These are phyloP conservation scores for Anableps anableps DNA, from an alignment of 2,797 vertebrate species.

Conservation along the genomic window DNA sequence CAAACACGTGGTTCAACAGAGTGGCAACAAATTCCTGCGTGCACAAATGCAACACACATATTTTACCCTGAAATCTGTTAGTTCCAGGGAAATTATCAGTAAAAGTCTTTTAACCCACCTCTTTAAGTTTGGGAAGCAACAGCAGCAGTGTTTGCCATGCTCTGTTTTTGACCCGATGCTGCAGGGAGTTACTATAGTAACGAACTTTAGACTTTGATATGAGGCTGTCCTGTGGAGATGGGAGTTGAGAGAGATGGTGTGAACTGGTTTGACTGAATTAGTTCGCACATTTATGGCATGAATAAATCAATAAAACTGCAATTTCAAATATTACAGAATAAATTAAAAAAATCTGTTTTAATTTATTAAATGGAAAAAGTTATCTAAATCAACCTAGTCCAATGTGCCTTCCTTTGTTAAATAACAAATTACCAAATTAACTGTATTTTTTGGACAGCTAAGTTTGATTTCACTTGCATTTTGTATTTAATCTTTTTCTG, in stretches of 20 bases:
- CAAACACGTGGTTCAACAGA: conserved; percentile 83
- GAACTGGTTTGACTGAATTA: conserved; percentile 1
- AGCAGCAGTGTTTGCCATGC: conserved; percentile 92
- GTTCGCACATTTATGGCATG: background rate
- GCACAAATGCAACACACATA: background rate
- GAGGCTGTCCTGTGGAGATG: conserved; percentile 82
- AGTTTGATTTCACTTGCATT: background rate
- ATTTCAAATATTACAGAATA: background rate
- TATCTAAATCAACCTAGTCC: background rate
- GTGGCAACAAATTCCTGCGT: conserved; percentile 85
- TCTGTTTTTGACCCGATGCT: conserved; percentile 92
- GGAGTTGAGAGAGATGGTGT: background rate
- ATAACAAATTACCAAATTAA: background rate
- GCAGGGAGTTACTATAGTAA: conserved; percentile 92
- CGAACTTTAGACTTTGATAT: conserved; percentile 87
- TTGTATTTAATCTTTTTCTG: background rate
- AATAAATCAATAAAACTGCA: background rate
- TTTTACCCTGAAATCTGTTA: conserved; percentile 12
- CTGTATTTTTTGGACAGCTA: background rate
- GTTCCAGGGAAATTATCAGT: conserved; percentile 6
- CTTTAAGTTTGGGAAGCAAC: conserved; percentile 87
- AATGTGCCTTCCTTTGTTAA: background rate
- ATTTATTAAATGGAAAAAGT: background rate
- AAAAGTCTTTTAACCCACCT: conserved; percentile 77
- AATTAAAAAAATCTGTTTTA: background rate